A percentile compares a stretch with the other conserved stretches of the same genome.
These are phyloP conservation scores for Tethea ocularis DNA, from an alignment of 2,888 invertebrate genomes.

Conservation along the genomic window DNA sequence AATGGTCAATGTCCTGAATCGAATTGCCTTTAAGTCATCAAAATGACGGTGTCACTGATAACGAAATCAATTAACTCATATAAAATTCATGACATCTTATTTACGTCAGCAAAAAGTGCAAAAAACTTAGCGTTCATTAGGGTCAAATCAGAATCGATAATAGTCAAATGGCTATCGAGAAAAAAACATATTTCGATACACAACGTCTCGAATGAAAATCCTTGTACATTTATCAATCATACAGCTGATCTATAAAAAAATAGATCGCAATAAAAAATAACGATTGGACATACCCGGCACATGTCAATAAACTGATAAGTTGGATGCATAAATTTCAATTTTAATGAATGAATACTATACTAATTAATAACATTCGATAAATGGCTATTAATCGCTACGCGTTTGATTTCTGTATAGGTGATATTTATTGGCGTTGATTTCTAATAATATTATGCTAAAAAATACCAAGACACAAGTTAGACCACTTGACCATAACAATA, in stretches of 20 bases:
- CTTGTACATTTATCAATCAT: conserved; percentile 40
- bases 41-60: conserved; percentile 41
- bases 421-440: conserved; percentile 16
- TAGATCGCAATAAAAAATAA: conserved; percentile 36
- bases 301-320: conserved; percentile 56
- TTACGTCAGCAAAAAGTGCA: conserved; percentile 24
- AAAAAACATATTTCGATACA: conserved; percentile 19
- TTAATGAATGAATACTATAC: conserved; percentile 50
- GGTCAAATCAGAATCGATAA: conserved; percentile 22
- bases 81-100: conserved; percentile 38
- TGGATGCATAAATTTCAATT: conserved; percentile 58
- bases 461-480: too few relatives aligned
- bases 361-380: conserved; percentile 31
- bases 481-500: neutral
- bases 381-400: conserved; percentile 19
- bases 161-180: conserved; percentile 25
- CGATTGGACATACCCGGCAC: conserved; percentile 40
- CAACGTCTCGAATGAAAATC: conserved; percentile 30
- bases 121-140: conserved; percentile 31
- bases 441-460: neutral
- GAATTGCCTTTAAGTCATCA: conserved; percentile 18
- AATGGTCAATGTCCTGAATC: conserved; percentile 26
- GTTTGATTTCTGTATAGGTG: conserved; percentile 20
- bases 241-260: conserved; percentile 42
- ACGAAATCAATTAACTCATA: conserved; percentile 36